Base-by-base conservation (phyloP, 2,888 invertebrate species). In the Plutella xylostella region DNA sequence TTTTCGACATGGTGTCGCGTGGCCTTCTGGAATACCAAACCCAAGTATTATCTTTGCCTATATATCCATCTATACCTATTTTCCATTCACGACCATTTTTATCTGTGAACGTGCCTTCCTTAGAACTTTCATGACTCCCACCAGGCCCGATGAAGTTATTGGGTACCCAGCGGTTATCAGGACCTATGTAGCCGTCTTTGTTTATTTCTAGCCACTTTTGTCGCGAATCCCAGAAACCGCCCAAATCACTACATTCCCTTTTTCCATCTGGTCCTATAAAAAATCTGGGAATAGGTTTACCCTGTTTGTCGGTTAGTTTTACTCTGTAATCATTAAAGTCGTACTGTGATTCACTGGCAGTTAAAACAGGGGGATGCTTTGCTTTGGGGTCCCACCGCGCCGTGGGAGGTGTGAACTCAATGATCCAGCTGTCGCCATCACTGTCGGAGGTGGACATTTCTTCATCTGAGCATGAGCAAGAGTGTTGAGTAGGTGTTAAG, bases 261-360 rank as follows among this genome's bases (percentile, higher is more conserved):
- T 69, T 76, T 4, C 82, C 83, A 52, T 82, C 78, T 1, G 72
- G 76, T 9, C 76, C 78, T 58, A 72, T 80, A 48, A 83, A 83
- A 49, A 48, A 80, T 50, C 83, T 66, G 1, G 72, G 66, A 2
- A 83, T 67, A 40, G 61, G 73, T 55, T 77, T 79, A n/a, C 82
- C 83, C 41, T 53, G 52, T 51, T 73, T 79, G 52, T 82, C 83
- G 2, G 72, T 45, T 45, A 79, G 6, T 60, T 80, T 83, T 0
- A 82, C 77, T 66, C 69, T 80, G 47, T 72, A 83, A 53, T 83
- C 83, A 47, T 79, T 60, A 56, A 82, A 82, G 48, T 47, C 76
- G 48, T 80, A 83, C 52, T 78, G 75, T 44, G 51, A 50, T 35
- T 79, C 79, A 49, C 55, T 65, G 0, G 72, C 65, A 31, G 42